Base-by-base conservation (phyloP, 2,113 vertebrate genomes). In the Zosterops borbonicus region DNA sequence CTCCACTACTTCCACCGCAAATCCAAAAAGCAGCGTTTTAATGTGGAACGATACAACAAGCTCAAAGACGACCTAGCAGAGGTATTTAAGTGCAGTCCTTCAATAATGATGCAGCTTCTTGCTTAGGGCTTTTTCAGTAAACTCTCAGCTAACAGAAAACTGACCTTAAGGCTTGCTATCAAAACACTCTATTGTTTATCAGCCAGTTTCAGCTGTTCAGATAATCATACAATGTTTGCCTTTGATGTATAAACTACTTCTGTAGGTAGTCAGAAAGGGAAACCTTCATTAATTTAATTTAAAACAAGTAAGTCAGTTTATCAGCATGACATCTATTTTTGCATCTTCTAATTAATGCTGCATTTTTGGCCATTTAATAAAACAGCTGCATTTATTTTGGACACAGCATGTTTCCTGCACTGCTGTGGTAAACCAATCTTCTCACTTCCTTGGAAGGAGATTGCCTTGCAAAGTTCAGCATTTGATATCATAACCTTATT, bases 1-100 rank as follows among this genome's bases (percentile, higher is more conserved):
- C 98, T 99, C 87, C 98, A 97, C 67, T 98, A 98, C 96, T 99
- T 99, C 96, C 97, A 99, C 60, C 98, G 94, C 90, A 98, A 97
- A 71, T 98, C 98, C 75, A 97, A 96, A 92, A 98, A 71, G 12
- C 97, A 98, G 50, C 90, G 69, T 22, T 99, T 99, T 87, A 98
- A 98, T 6, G 98, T 99, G 96, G 95, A 97, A 25, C 98, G 94
- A 39, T 99, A 99, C 91, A 99, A 99, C 91, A 93, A 97, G 82
- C 96, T 99, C 58, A 99, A 98, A 94, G 98, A 99, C 0, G 98
- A 99, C 44, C 93, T 99, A 71, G 97, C 97, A 87, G 96, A 98
- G 98, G 99, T 99, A 98, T 65, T 92, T 83, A 70, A 63, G 53
- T 28, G 39, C 44, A 77, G 21, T 42, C 14, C 68, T 77, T 77